Base-by-base conservation (phyloP, 2,888 invertebrate species). In the Mycalesis mineus region DNA sequence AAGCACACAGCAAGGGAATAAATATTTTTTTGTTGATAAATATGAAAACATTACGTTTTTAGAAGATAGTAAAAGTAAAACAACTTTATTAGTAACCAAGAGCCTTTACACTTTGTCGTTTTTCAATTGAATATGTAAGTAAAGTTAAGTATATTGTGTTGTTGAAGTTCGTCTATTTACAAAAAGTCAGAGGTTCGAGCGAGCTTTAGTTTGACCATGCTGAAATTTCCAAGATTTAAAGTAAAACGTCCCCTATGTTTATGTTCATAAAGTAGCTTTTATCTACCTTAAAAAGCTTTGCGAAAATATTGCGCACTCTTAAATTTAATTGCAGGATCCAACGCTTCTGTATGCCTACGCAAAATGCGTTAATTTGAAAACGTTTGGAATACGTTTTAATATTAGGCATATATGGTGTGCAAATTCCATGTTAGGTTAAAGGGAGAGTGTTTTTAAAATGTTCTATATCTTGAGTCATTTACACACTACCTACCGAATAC, bases 361-460 rank as follows among this genome's bases (percentile, higher is more conserved):
- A 69, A 78, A 80, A 83, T 74, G 87, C 86, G 87, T 79, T 88
- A 88, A 87, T 85, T 84, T 78, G 72, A 73, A 68, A 71, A 74
- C 70, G 74, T 75, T 76, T 72, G 75, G 68, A 71, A 74, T 75
- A 69, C 68, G 58, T 73, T 77, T 74, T 77, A 76, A 75, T 76
- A 66, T 70, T 69, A 31, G 72, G 69, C 79, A 68, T 80, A 82
- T 84, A 84, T 76, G 79, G 80, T 72, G 76, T 77, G 82, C 83
- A 76, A 65, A 67, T 66, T 66, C 62, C 39, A 45, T 62, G 64
- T 64, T 62, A 58, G 63, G 40, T 42, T 41, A 22, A 17, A 36
- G 31, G 28, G 7, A 33, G 15, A 45, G 41, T 62, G 63, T 62
- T 63, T 63, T 66, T 64, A 61, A 60, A 65, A 60, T 66, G 60